Base-by-base conservation (phyloP, 1,140 invertebrate genomes). In the Anastrepha obliqua region DNA sequence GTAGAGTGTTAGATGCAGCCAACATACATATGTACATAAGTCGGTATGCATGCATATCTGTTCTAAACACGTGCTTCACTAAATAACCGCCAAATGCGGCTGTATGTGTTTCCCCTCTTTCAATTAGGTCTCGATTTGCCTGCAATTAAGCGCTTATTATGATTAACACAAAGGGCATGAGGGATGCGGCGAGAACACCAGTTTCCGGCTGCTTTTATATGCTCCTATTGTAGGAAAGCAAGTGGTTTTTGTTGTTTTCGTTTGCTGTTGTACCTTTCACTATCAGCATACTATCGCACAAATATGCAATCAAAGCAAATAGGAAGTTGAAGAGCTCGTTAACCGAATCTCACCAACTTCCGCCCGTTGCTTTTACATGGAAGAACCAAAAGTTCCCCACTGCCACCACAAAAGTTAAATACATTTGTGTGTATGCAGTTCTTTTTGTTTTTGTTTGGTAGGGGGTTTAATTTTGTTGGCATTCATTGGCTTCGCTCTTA, bases 281-380 rank as follows among this genome's bases (percentile, higher is more conserved):
- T 67, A 67, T 67, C 3, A 11, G 65, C 9, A 42, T 17, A n/a
- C 17, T 47, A 47, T 74, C 17, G 44, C 6, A 74, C 8, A 74
- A 47, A 74, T 74, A 17, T 74, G 70, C 70, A 42, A 47, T 74
- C 70, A 74, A 74, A 74, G 70, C 70, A 74, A 74, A 47, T 74
- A 3, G 17, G 39, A 47, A 51, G 42, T 42, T 51, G 13, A 74
- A 74, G 70, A 47, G 70, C 70, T 70, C 42, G 29, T 70, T 47
- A 70, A 44, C 67, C 42, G 7, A 70, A 70, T 70, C 29, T 47
- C 70, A 74, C 13, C 70, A 44, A 47, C 42, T 74, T 74, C 70
- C 70, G 70, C 11, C 47, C 44, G 3, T 15, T 44, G 29, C 6
- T 51, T 64, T 4, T 67, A 17, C 44, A 44, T 47, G 70, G 13